Evolutionary conservation across 2,888 invertebrate genomes (phyloP).

Genomic region (Drosophila imparisetae): DNA sequence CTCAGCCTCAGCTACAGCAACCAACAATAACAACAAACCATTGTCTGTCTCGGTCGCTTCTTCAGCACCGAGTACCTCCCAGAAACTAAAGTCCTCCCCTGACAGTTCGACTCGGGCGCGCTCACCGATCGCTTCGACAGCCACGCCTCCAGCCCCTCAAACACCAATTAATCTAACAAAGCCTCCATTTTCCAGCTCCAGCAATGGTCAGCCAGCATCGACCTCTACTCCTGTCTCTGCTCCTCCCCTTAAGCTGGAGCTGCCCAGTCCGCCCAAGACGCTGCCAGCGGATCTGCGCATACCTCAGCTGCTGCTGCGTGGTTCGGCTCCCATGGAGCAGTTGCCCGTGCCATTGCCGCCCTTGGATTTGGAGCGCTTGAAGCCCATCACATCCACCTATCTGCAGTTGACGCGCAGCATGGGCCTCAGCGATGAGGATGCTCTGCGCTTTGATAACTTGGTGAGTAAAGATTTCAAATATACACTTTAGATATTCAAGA

Average conservation of each 20-base stretch:
- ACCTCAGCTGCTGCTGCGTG: slow-evolving; percentile 57
- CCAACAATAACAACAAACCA: slow-evolving; percentile 31
- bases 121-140: slow-evolving; percentile 51
- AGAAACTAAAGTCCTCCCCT: slow-evolving; percentile 63
- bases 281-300: slow-evolving; percentile 63
- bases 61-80: slow-evolving; percentile 20
- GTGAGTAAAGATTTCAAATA: slow-evolving; percentile 86
- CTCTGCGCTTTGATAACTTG: slow-evolving; percentile 87
- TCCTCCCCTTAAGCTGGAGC: slow-evolving; percentile 63
- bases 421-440: slow-evolving; percentile 88
- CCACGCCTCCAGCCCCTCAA: slow-evolving; percentile 51
- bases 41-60: slow-evolving; percentile 28
- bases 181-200: slow-evolving; percentile 77
- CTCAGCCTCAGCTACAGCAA: slow-evolving; percentile 21
- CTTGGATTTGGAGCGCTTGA: slow-evolving; percentile 86
- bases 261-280: slow-evolving; percentile 67
- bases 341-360: slow-evolving; percentile 63
- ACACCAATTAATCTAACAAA: slow-evolving; percentile 83
- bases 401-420: slow-evolving; percentile 92
- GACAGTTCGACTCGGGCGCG: slow-evolving; percentile 54
- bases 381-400: slow-evolving; percentile 95
- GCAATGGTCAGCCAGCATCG: slow-evolving; percentile 53
- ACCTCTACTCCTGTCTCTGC: slow-evolving; percentile 63
- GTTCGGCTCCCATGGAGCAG: slow-evolving; percentile 38
- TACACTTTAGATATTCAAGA: slow-evolving; percentile 67